These are phyloP conservation scores for Steinernema hermaphroditum DNA, from an alignment of 2,888 invertebrate species.

Conservation along the genomic window DNA sequence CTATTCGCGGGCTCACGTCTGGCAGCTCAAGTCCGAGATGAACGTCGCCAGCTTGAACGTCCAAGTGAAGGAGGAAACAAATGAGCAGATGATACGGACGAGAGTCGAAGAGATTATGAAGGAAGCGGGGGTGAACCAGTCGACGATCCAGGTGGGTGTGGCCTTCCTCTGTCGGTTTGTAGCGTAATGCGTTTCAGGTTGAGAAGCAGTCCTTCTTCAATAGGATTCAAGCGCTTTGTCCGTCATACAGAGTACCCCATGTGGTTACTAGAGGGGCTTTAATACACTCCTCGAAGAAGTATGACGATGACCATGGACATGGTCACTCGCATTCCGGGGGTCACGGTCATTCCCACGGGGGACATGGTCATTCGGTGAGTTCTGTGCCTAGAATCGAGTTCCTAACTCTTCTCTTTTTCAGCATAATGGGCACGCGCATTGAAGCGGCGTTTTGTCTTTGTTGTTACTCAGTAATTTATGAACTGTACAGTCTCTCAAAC, in stretches of 20 bases:
- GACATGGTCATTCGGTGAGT: constrained; percentile 19
- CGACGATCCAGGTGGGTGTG: constrained; percentile 68
- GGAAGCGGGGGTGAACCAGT: constrained; percentile 66
- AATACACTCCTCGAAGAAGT: constrained; percentile 14
- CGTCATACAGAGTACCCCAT: constrained; percentile 44
- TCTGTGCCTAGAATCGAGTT: no score
- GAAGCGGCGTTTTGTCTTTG: background rate
- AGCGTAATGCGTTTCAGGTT: constrained; percentile 64
- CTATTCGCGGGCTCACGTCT: constrained; percentile 70
- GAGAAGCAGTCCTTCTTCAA: constrained; percentile 69
- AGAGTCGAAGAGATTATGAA: constrained; percentile 55
- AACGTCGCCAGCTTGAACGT: constrained; percentile 69
- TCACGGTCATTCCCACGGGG: constrained; percentile 35
- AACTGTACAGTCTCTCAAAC: constrained; percentile 2
- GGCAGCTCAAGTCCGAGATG: constrained; percentile 70
- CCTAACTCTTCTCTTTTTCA: background rate
- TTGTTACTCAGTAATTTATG: constrained; percentile 16
- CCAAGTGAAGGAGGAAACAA: constrained; percentile 65
- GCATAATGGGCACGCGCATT: constrained; percentile 19
- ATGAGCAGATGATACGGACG: constrained; percentile 58
- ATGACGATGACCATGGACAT: constrained; percentile 37
- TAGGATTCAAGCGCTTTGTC: constrained; percentile 65
- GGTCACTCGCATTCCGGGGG: constrained; percentile 37
- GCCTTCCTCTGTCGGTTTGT: background rate
- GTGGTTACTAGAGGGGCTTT: constrained; percentile 36